Base-by-base conservation (phyloP, 2,888 invertebrate genomes). In the Zygothrica quintamaculata region DNA sequence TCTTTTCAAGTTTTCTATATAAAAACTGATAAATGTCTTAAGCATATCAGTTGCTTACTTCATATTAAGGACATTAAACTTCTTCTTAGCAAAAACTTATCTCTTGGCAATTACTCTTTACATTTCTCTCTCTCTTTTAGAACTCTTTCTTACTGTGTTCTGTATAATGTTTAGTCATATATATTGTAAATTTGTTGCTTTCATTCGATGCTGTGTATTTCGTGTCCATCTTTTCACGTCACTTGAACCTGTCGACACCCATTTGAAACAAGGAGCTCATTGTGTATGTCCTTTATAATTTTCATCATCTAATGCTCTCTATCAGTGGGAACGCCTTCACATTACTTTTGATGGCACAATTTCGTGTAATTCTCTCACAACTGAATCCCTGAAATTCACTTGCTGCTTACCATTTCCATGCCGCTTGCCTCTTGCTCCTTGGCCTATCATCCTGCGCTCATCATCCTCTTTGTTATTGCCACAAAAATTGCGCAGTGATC, bases 301-400 rank as follows among this genome's bases (percentile, higher is more conserved):
- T 64, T 52, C 55, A 59, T 47, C 31, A 50, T 29, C 61, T 61
- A 52, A 62, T 69, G 47, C 43, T 50, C 43, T 50, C 57, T 52
- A 53, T 67, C 55, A 55, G 50, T 13, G 44, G 40, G n/a, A 7
- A 52, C 39, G 40, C 33, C 52, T 25, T 34, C 15, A 13, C 81
- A 81, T 81, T 87, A 81, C 48, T 58, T 84, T 78, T 87, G 82
- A 81, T 81, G 79, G 85, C 75, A 84, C 75, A 84, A 87, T 87
- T 80, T 87, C 58, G 48, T 66, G 66, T 62, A 62, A 44, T 65
- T 5, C 22, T 11, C 26, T 34, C 15, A n/a, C n/a, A n/a, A n/a
- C n/a, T 8, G 16, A 7, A 6, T 3, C 29, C 9, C 31, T 5
- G 31, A 7, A 9, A n/a, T n/a, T n/a, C n/a, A n/a, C n/a, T n/a